Evolutionary conservation across 2,113 vertebrate species (phyloP), one percentile per base, ranked within the genome.

Genomic region (Lepus europaeus): DNA sequence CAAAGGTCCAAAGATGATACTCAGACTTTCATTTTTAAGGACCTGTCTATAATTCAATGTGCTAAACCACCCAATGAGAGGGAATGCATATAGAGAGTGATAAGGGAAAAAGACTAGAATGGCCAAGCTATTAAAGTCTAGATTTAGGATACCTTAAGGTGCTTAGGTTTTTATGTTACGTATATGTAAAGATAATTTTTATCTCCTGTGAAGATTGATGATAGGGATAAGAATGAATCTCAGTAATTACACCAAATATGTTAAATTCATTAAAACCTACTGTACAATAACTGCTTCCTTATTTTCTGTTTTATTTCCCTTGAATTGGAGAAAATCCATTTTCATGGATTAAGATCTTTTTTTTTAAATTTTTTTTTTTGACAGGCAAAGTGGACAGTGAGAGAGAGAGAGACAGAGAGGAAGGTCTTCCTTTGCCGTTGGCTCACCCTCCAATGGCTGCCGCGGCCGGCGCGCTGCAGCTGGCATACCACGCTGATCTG

Each of bases 31-130:
- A 49, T 51, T 19, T 51, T 31, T 33, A 49, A 88, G 33, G 45
- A 27, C 2, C 1, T 51, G 22, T 31, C 20, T 39, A 0, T 19
- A 36, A 29, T 59, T 87, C 11, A 33, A 8, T 49, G 8, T 63
- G 8, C 20, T n/a, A 63, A 31, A 33, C 36, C 19, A 19, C 49
- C 2, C 3, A 22, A n/a, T 39, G 4, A 17, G 11, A 33, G 4
- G 17, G 1, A 13, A 49, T 29, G 0, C 4, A 23, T 3, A 0
- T 3, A 0, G 3, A 27, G 63, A 33, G 27, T n/a, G 16, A 49
- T 66, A 11, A 64, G 31, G 11, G 20, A 17, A 78, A 79, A 76
- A 70, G 2, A 36, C 17, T 19, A 74, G 27, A 31, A 6, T 69
- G 16, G 2, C 9, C 8, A 6, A 33, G 16, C 27, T 33, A 9